These are phyloP conservation scores for Antheraea assamensis DNA, from an alignment of 2,888 invertebrate genomes.

Conservation along the genomic window DNA sequence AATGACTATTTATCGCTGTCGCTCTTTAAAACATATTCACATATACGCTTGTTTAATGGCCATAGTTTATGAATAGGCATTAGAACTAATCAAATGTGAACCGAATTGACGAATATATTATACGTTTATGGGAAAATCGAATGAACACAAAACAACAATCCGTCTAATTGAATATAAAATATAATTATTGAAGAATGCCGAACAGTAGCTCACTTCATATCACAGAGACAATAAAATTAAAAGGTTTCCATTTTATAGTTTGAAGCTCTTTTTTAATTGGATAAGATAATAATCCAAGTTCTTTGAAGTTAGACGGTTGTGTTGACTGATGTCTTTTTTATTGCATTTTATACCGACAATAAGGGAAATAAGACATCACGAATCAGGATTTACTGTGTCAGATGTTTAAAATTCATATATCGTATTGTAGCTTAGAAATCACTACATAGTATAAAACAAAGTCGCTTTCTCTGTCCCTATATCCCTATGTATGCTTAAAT, in stretches of 20 bases:
- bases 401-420: not conserved
- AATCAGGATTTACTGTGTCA: not conserved
- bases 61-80: constrained; percentile 36
- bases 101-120: constrained; percentile 38
- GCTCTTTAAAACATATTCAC: not conserved
- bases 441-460: no score
- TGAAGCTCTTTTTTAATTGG: constrained; percentile 38
- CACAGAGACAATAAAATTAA: constrained; percentile 28
- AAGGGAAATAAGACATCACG: not conserved
- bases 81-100: constrained; percentile 45
- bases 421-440: no score
- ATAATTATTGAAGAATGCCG: constrained; percentile 42
- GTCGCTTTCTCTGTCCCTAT: no score
- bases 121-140: constrained; percentile 37
- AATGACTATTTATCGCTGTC: no score
- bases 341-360: not conserved
- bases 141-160: constrained; percentile 35
- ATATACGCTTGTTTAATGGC: constrained; percentile 34
- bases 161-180: constrained; percentile 39
- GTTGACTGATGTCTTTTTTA: constrained; percentile 5
- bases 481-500: no score
- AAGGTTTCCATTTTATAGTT: constrained; percentile 41
- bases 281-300: constrained; percentile 16
- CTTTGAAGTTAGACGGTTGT: constrained; percentile 12
- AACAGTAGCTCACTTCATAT: constrained; percentile 24